Evolutionary conservation across 2,888 invertebrate genomes (phyloP), one percentile per base, ranked within the genome.

Genomic region (Dolichopus griseipennis): DNA sequence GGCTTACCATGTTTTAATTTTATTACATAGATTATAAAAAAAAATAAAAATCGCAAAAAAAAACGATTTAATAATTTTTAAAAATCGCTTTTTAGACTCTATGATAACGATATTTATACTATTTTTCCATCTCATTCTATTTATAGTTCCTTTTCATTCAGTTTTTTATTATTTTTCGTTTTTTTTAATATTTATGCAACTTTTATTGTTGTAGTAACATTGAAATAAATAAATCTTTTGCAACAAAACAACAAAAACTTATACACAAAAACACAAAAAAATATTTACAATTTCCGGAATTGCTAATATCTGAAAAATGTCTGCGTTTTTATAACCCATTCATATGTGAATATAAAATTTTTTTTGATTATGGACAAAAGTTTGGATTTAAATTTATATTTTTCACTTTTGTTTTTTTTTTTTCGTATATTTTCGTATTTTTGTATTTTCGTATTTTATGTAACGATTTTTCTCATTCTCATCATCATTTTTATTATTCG

Each of bases 251-350:
- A 15, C 18, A 52, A 52, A 52, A 52, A 43, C 12, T 43, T 43
- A 43, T 43, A 43, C 4, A n/a, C 43, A 52, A 18, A 12, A 6
- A n/a, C 6, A 52, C 10, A 15, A 43, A 43, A 43, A 52, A 15
- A 52, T 12, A 52, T 37, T 52, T 52, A 52, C 52, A 52, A 52
- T 52, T 52, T 52, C 52, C 52, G 52, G 52, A 52, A 52, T 52
- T 52, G 52, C 15, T 52, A 52, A 52, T 52, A 15, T 52, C 52
- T 52, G 52, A 15, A 52, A 52, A 52, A 52, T n/a, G 52, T 52
- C 52, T 52, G 52, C 15, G n/a, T 52, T 52, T 52, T 52, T 52
- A 15, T 52, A 12, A 52, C 52, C 18, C 52, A 15, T 18, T 52
- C 52, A 52, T 52, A 52, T n/a, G 27, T 2, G 5, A 4, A 27